A percentile compares a stretch with the other conserved stretches of the same genome.
Conservation (phyloP, 2,797 vertebrate species). For the Rhinogobio ventralis region DNA sequence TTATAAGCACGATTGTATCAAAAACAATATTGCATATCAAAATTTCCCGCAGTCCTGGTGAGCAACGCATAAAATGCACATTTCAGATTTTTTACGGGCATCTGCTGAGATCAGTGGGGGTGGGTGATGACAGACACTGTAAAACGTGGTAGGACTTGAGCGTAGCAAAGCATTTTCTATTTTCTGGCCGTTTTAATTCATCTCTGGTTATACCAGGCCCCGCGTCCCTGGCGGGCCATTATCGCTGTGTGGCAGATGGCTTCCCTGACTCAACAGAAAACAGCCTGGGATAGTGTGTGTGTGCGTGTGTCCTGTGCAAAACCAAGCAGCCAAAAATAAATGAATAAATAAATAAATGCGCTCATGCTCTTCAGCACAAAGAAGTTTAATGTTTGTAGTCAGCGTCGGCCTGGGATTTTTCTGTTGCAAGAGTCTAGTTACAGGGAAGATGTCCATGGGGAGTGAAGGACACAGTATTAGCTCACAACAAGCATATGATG, state of each 20-base stretch:
- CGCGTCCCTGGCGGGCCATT: constrained; percentile 80
- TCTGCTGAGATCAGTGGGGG: constrained; percentile 26
- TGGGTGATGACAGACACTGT: constrained; percentile 44
- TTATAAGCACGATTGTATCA: constrained; percentile 34
- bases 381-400: constrained; percentile 52
- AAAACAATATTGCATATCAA: constrained; percentile 16
- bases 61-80: constrained; percentile 25
- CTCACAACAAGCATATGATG: constrained; percentile 25
- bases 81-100: constrained; percentile 12
- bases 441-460: constrained; percentile 20
- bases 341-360: constrained; percentile 51
- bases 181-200: constrained; percentile 74
- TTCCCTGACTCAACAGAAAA: constrained; percentile 68
- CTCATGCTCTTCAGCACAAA: constrained; percentile 50
- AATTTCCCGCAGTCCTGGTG: neutral
- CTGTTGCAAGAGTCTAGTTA: constrained; percentile 39
- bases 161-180: constrained; percentile 69
- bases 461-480: constrained; percentile 18
- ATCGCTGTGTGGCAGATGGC: constrained; percentile 80
- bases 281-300: constrained; percentile 68
- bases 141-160: constrained; percentile 54
- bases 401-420: constrained; percentile 30
- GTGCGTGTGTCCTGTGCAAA: constrained; percentile 40
- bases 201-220: constrained; percentile 67
- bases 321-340: constrained; percentile 56